These are phyloP conservation scores for Hylyphantes graminicola DNA, from an alignment of 1,140 invertebrate genomes.

Conservation along the genomic window DNA sequence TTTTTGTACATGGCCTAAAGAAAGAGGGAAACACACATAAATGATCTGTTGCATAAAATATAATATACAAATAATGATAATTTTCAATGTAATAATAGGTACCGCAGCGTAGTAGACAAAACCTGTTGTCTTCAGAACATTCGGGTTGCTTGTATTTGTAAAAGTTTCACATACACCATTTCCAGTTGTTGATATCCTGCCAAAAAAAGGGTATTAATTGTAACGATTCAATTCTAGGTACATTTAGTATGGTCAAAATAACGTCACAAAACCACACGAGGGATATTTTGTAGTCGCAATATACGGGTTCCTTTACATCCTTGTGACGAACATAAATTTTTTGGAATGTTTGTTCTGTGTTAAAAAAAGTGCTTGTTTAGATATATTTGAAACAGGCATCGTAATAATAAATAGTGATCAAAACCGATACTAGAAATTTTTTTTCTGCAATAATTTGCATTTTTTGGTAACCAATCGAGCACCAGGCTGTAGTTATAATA, in stretches of 20 bases:
- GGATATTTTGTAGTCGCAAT: too few relatives aligned
- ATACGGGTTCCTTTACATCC: too few relatives aligned
- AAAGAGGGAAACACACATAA: slow-evolving; percentile 8
- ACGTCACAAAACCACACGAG: not conserved
- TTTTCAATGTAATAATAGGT: not conserved
- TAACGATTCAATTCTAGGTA: too few relatives aligned
- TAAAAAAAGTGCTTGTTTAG: too few relatives aligned
- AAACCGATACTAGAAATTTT: too few relatives aligned
- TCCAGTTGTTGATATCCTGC: slow-evolving; percentile 43
- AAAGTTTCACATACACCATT: slow-evolving; percentile 49
- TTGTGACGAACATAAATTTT: too few relatives aligned
- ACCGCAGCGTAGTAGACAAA: slow-evolving; percentile 59
- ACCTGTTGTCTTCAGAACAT: slow-evolving; percentile 45
- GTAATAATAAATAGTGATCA: not conserved
- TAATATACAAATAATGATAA: not conserved
- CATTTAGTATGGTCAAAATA: not conserved
- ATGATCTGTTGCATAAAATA: not conserved
- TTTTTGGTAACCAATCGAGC: too few relatives aligned
- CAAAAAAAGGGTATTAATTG: not conserved
- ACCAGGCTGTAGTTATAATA: too few relatives aligned
- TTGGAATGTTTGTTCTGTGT: too few relatives aligned
- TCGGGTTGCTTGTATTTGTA: slow-evolving; percentile 43
- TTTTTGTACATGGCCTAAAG: slow-evolving; percentile 53
- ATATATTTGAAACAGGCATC: not conserved
- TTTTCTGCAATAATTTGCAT: too few relatives aligned